These are phyloP conservation scores for Lithobates pipiens DNA, from an alignment of 2,797 vertebrate species.

Conservation along the genomic window DNA sequence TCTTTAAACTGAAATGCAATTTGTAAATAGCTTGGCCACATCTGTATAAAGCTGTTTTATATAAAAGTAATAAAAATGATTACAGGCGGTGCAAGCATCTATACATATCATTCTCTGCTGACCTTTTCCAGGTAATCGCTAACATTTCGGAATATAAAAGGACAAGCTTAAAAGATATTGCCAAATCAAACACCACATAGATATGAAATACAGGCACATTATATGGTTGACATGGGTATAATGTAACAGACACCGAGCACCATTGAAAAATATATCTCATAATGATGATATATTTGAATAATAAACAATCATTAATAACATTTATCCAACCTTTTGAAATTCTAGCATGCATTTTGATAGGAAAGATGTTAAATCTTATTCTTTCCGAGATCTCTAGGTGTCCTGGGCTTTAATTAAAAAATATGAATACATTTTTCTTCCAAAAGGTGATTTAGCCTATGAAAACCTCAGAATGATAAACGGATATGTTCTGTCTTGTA, in stretches of 20 bases:
- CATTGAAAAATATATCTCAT: constrained; percentile 47
- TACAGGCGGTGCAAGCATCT: not conserved
- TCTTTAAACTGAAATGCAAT: not conserved
- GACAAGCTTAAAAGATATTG: constrained; percentile 46
- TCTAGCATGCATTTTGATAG: constrained; percentile 29
- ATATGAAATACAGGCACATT: constrained; percentile 55
- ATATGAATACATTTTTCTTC: constrained; percentile 56
- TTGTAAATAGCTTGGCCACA: constrained; percentile 1
- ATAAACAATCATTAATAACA: constrained; percentile 60
- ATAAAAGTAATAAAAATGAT: constrained; percentile 37
- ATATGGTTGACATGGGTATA: constrained; percentile 27
- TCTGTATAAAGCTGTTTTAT: constrained; percentile 21
- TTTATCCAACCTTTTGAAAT: constrained; percentile 46
- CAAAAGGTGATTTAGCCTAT: constrained; percentile 60
- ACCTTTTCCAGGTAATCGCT: constrained; percentile 54
- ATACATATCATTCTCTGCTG: constrained; percentile 44
- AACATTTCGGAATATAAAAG: constrained; percentile 45
- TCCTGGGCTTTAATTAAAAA: constrained; percentile 61
- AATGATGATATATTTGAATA: constrained; percentile 58
- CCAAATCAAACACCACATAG: constrained; percentile 27
- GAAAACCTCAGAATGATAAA: constrained; percentile 54
- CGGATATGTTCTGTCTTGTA: constrained; percentile 34
- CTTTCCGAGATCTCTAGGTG: constrained; percentile 42
- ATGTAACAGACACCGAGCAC: constrained; percentile 27
- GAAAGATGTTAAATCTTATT: constrained; percentile 48